Base-by-base conservation (phyloP, 2,888 invertebrate species). In the Lithophane semibrunnea region DNA sequence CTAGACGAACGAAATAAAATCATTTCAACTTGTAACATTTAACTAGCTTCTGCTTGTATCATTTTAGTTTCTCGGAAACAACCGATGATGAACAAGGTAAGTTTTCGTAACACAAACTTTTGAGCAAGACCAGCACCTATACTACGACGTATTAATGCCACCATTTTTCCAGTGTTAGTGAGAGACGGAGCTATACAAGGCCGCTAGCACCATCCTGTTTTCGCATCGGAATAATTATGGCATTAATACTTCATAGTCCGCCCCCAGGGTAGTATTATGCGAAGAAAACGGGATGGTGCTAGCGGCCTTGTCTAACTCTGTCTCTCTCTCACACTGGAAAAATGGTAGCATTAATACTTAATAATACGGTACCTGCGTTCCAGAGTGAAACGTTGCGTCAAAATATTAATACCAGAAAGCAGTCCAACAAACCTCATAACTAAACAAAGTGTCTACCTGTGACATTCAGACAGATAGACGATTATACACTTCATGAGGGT, bases 381-480 rank as follows among this genome's bases (percentile, higher is more conserved):
- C 13, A 7, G n/a, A 42, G 8, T 64, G 13, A 64, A 13, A 76
- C 42, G 21, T 44, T 44, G 8, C 18, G 4, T 44, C 7, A 29
- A 56, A 75, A 49, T 52, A 75, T 75, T 61, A 37, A 42, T 49
- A 42, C 63, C 47, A 68, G 52, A 44, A 52, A 18, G 10, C 42
- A 42, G 24, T 54, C 42, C 29, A 74, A 65, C 65, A 72, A 71
- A 21, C 52, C 64, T 42, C 42, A 72, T 71, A 64, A n/a, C 29
- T 24, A 61, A 61, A 72, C 72, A 77, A 77, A 60, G 80, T 73
- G 49, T n/a, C 52, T 79, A 66, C 61, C 77, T 70, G 44, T 42
- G 64, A 63, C 72, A 77, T 84, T 84, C 81, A 76, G 65, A 73
- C 72, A 18, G 24, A 9, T 44, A 44, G 65, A 58, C 75, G 63